Base-by-base conservation (phyloP, 2,113 vertebrate genomes). In the Mormyrus lacerda region DNA sequence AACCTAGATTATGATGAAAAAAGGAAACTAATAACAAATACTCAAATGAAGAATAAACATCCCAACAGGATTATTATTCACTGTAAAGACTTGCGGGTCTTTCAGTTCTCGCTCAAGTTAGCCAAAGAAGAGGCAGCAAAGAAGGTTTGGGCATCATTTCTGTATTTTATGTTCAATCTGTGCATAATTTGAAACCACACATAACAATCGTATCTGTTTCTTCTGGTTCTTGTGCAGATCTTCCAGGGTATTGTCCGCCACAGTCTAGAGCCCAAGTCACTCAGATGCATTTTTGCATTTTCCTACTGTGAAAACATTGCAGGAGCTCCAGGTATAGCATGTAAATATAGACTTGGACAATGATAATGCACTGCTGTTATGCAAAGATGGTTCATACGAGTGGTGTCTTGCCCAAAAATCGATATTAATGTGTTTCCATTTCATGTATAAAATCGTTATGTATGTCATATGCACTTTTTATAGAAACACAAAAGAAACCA, bases 91-190 rank as follows among this genome's bases (percentile, higher is more conserved):
- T 95, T 98, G 84, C 95, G 97, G 48, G 96, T 97, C 31, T 97
- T 97, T 93, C 93, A 97, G 86, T 98, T 97, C 92, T 96, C 96
- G 69, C 92, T 98, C 92, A 95, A 95, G 91, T 97, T 95, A 91
- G 95, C 96, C 76, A 97, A 97, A 92, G 97, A 97, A 93, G 97
- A 97, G 92, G 97, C 97, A 93, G 95, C 97, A 89, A 97, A 96
- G 94, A 96, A 95, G 95, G 97, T 98, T 94, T 11, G 53, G 39
- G 35, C 9, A 24, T 35, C 3, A 50, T 39, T 87, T 17, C 31
- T 47, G 2, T 27, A 2, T 11, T 85, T 39, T 87, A 15, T 4
- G 4, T 13, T 47, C n/a, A 8, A 4, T n/a, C 48, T 55, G 17
- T 3, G 1, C 27, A n/a, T 79, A 11, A 2, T 27, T 44, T 83